These are phyloP conservation scores for Drosophila kanapiae DNA, from an alignment of 1,140 invertebrate genomes.

Conservation along the genomic window DNA sequence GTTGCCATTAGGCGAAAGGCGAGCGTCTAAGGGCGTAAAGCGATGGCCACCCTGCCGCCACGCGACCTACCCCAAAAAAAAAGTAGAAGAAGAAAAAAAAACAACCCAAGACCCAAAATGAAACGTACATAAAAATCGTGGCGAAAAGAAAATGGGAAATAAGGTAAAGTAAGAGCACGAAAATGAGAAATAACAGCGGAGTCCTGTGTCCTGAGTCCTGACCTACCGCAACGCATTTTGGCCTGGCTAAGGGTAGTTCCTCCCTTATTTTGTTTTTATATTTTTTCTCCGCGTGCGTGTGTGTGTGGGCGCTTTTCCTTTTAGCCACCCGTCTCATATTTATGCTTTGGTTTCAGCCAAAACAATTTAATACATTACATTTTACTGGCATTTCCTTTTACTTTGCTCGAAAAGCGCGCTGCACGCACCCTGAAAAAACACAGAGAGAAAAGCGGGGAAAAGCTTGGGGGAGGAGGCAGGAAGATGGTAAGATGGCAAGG, in stretches of 20 bases:
- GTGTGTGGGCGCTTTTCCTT: slow-evolving; percentile 6
- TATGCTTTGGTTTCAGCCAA: slow-evolving; percentile 54
- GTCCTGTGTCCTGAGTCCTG: slow-evolving; percentile 32
- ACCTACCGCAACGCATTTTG: slow-evolving; percentile 78
- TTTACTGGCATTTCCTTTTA: slow-evolving; percentile 67
- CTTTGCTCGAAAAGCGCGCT: slow-evolving; percentile 22
- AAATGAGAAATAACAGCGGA: slow-evolving; percentile 46
- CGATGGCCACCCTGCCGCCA: slow-evolving; percentile 28
- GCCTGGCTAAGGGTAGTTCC: slow-evolving; percentile 72
- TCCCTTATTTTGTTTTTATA: slow-evolving; percentile 11
- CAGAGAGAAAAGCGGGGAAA: slow-evolving; percentile 3
- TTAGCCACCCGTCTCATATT: slow-evolving; percentile 24
- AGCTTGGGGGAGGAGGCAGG: not conserved
- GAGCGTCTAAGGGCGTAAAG: slow-evolving; percentile 19
- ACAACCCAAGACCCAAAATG: slow-evolving; percentile 14
- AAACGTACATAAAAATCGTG: slow-evolving; percentile 37
- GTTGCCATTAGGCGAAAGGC: slow-evolving; percentile 69
- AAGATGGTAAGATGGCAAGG: not conserved
- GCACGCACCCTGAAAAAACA: slow-evolving; percentile 26
- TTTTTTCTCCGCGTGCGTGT: not conserved
- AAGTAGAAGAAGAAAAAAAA: slow-evolving; percentile 19
- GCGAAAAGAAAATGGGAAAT: slow-evolving; percentile 53
- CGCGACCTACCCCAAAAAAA: slow-evolving; percentile 66
- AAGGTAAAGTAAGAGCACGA: slow-evolving; percentile 42
- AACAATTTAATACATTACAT: slow-evolving; percentile 83